phyloP scores from a whole-genome alignment of 2,888 invertebrate genomes.

The Bimastos eiseni region DNA sequence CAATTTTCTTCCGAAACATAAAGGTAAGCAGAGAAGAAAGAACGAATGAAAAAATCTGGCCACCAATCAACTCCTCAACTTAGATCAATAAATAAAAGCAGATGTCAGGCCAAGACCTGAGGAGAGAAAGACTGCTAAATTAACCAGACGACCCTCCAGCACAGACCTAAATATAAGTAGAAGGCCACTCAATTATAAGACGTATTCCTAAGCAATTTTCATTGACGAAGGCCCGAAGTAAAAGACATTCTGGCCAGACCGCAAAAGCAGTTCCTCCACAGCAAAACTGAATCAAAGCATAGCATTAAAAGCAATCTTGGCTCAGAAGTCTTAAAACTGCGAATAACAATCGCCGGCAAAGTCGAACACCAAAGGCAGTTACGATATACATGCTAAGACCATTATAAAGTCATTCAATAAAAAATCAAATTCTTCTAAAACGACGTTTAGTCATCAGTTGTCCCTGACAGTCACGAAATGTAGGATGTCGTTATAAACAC shows the following conservation, averaged over 20 bases:
- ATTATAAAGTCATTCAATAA: too few relatives aligned
- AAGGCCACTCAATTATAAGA: not conserved
- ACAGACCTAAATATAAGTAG: not conserved
- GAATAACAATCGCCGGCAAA: not conserved
- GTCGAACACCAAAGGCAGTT: not conserved
- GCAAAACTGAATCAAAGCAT: not conserved
- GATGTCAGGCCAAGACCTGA: not conserved
- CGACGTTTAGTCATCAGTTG: not conserved
- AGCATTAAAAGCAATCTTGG: not conserved
- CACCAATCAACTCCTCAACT: not conserved
- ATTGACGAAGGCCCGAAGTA: not conserved
- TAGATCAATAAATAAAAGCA: not conserved
- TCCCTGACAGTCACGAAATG: not conserved
- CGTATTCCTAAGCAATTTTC: not conserved
- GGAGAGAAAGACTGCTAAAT: not conserved
- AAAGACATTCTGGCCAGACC: not conserved
- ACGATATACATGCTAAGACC: not conserved
- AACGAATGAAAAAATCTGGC: not conserved
- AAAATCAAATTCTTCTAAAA: not conserved
- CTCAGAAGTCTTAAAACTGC: not conserved
- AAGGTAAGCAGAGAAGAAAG: not conserved
- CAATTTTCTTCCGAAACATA: not conserved
- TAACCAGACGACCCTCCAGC: constrained; percentile 4
- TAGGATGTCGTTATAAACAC: too few relatives aligned
- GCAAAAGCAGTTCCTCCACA: not conserved